A percentile compares a stretch with the other conserved stretches of the same genome.
phyloP scores from a whole-genome alignment of 2,797 vertebrate species.

The Cyclura pinguis region DNA sequence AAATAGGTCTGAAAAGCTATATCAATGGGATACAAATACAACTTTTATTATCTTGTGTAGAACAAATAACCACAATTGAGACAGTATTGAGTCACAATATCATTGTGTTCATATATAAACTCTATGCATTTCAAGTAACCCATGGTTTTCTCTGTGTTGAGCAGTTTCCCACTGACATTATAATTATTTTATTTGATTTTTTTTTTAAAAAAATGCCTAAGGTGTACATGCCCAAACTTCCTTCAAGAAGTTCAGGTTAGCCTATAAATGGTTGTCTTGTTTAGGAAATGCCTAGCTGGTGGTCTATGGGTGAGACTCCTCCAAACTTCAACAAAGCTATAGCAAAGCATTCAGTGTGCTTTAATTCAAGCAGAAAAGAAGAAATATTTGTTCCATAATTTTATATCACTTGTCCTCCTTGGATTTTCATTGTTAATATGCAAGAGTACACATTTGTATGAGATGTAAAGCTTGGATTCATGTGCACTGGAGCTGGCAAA shows the following conservation, averaged over 20 bases:
- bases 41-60: background rate
- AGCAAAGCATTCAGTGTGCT: background rate
- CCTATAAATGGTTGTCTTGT: background rate
- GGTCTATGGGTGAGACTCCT: background rate
- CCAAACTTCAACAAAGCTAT: background rate
- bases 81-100: no score
- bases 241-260: background rate
- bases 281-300: background rate
- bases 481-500: background rate
- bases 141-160: background rate
- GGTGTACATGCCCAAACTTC: background rate
- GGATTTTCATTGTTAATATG: background rate
- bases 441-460: background rate
- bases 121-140: background rate
- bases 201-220: background rate
- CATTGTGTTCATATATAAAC: background rate
- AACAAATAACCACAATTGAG: background rate
- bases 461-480: background rate
- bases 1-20: background rate
- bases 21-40: background rate
- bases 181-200: background rate
- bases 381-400: background rate
- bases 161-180: background rate
- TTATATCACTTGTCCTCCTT: background rate
- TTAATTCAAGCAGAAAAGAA: background rate